Conservation (phyloP, 2,888 invertebrate genomes). For the Cephus pygmeus region DNA sequence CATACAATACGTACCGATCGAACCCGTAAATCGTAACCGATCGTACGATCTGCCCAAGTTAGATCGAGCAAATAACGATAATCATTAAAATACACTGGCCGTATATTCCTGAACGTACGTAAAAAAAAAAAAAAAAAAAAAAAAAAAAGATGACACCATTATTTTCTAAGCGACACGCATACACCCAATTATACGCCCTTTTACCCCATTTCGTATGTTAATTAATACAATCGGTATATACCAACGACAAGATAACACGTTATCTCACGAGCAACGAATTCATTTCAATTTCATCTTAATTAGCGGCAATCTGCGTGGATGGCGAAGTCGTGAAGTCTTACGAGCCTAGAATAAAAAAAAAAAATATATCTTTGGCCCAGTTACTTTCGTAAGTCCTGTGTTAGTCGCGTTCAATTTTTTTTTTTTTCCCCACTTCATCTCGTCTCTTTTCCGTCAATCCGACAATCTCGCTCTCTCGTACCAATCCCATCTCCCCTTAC, state of each 20-base stretch:
- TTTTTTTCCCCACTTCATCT: background rate
- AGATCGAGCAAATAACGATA: background rate
- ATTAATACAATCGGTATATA: background rate
- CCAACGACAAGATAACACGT: constrained; percentile 6
- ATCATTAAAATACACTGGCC: background rate
- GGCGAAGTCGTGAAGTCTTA: background rate
- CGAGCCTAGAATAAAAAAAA: background rate
- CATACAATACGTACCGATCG: background rate
- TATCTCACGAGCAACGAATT: constrained; percentile 1
- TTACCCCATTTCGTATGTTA: background rate
- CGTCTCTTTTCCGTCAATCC: background rate
- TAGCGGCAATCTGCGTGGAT: constrained; percentile 9
- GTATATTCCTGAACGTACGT: background rate
- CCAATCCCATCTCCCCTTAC: background rate
- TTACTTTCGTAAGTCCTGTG: constrained; percentile 5
- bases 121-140: background rate
- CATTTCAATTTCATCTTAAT: constrained; percentile 13
- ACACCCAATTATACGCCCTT: background rate
- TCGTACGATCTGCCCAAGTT: background rate
- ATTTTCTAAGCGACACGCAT: background rate
- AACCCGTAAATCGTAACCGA: background rate
- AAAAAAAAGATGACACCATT: no score
- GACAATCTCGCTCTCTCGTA: background rate
- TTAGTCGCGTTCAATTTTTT: background rate
- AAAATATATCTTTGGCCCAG: constrained; percentile 13